Conservation (phyloP, 2,888 invertebrate species). For the Candidula unifasciata region DNA sequence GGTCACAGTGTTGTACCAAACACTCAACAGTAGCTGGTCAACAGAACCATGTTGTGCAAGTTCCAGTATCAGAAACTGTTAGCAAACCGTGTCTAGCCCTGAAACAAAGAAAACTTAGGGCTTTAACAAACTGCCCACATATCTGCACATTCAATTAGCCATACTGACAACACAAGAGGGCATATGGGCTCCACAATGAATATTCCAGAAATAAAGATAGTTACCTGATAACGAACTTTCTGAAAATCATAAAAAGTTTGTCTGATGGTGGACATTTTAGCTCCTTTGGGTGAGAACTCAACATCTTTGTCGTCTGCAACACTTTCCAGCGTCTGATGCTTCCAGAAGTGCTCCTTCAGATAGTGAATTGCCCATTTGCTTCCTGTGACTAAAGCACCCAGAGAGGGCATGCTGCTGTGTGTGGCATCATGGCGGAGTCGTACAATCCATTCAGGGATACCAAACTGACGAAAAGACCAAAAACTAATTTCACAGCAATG, state of each 20-base stretch:
- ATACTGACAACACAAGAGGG: too few relatives aligned
- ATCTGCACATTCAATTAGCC: too few relatives aligned
- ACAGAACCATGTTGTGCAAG: too few relatives aligned
- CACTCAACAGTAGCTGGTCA: too few relatives aligned
- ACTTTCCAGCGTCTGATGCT: slow-evolving; percentile 4
- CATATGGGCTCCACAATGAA: too few relatives aligned
- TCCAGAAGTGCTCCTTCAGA: slow-evolving; percentile 45
- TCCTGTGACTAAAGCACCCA: slow-evolving; percentile 83
- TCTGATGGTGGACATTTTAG: slow-evolving; percentile 28
- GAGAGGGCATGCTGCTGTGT: slow-evolving; percentile 85
- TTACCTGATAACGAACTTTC: slow-evolving; percentile 46
- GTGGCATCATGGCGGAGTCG: slow-evolving; percentile 88
- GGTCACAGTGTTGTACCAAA: too few relatives aligned
- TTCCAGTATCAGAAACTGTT: too few relatives aligned
- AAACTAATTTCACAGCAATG: too few relatives aligned
- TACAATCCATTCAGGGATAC: slow-evolving; percentile 89
- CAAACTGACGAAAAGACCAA: slow-evolving; percentile 78
- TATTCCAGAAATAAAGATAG: neutral
- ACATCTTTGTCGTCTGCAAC: neutral
- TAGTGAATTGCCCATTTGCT: slow-evolving; percentile 81
- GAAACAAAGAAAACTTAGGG: too few relatives aligned
- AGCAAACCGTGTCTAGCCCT: too few relatives aligned
- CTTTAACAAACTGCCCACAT: too few relatives aligned
- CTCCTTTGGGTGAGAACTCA: neutral
- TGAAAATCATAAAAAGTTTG: slow-evolving; percentile 45